Conservation (phyloP, 2,113 vertebrate species). For the Passer montanus region DNA sequence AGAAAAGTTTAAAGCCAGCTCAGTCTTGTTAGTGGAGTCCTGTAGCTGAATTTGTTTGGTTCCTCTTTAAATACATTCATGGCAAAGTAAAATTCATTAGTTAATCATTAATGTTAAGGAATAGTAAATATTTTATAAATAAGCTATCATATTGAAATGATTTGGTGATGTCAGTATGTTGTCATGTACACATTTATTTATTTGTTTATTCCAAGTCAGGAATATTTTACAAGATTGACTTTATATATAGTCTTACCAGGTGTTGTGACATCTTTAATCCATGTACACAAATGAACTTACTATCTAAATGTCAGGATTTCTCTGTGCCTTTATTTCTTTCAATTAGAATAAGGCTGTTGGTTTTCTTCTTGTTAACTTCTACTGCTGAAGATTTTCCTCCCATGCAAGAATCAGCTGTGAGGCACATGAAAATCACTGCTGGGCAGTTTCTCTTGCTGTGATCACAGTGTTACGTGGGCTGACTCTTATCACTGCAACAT, state of each 20-base stretch:
- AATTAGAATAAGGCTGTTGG: neutral
- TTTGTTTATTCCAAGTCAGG: slow-evolving; percentile 8
- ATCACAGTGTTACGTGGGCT: neutral
- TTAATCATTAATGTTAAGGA: slow-evolving; percentile 27
- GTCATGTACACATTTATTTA: neutral
- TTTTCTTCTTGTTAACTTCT: neutral
- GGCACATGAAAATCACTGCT: neutral
- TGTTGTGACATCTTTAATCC: slow-evolving; percentile 19
- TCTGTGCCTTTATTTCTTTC: neutral
- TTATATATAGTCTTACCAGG: neutral
- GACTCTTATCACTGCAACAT: neutral
- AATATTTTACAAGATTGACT: neutral
- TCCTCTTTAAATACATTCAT: neutral
- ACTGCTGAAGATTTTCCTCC: neutral
- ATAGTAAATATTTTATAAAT: slow-evolving; percentile 51
- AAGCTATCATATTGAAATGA: slow-evolving; percentile 10
- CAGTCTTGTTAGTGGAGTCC: neutral
- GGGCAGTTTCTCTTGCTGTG: neutral
- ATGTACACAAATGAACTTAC: neutral
- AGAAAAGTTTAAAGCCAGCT: slow-evolving; percentile 29
- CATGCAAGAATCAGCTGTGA: neutral
- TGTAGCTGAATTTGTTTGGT: slow-evolving; percentile 22
- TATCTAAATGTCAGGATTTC: slow-evolving; percentile 11
- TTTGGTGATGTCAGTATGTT: slow-evolving; percentile 27
- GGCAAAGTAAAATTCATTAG: neutral